phyloP scores from a whole-genome alignment of 2,113 vertebrate species.

The Lanius collurio region DNA sequence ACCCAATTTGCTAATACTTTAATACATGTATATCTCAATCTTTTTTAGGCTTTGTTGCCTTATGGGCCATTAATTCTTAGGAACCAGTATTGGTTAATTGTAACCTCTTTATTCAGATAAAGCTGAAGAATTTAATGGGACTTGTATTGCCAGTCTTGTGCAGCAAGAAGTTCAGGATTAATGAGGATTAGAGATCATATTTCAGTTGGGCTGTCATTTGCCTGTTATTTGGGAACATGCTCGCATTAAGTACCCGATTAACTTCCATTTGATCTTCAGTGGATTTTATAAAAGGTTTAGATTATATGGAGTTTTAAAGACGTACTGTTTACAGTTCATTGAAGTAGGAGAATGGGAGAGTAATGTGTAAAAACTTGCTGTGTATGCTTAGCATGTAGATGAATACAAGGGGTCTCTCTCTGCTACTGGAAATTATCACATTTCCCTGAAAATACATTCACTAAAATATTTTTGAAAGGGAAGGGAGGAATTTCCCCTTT shows the following conservation, averaged over 20 bases:
- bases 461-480: background rate
- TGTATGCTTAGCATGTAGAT: background rate
- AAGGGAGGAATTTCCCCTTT: background rate
- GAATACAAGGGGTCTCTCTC: background rate
- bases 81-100: background rate
- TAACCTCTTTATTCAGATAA: background rate
- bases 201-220: background rate
- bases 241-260: background rate
- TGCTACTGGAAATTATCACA: background rate
- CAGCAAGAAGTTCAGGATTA: background rate
- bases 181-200: constrained; percentile 29
- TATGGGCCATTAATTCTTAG: background rate
- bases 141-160: background rate
- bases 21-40: background rate
- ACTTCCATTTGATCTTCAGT: background rate
- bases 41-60: background rate
- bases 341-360: background rate
- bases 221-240: background rate
- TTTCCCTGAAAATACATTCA: background rate
- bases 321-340: background rate
- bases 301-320: background rate
- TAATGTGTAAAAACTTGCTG: background rate
- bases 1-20: background rate
- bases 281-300: constrained; percentile 8
- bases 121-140: background rate